A percentile compares a stretch with the other conserved stretches of the same genome.
Conservation (phyloP, 2,797 vertebrate genomes). For the Bradypodion pumilum region DNA sequence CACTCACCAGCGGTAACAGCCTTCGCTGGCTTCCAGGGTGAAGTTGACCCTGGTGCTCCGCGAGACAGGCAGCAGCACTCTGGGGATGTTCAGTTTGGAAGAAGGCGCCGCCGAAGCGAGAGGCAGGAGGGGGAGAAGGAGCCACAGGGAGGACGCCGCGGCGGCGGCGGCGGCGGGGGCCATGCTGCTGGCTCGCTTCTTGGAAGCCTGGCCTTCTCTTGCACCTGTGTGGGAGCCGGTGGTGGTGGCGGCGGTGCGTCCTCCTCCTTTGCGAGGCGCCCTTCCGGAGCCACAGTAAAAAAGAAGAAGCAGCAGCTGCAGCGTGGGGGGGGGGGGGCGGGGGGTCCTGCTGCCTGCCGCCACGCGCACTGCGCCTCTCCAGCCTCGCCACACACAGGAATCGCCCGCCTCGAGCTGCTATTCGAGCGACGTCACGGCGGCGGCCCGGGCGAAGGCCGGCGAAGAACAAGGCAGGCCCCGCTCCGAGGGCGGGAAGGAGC, state of each 20-base stretch:
- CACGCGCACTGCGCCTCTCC: background rate
- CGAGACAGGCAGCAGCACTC: conserved; percentile 91
- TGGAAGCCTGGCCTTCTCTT: background rate
- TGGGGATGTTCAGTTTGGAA: conserved; percentile 91
- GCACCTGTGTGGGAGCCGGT: background rate
- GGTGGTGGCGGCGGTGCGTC: no score
- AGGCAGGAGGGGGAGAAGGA: conserved; percentile 28
- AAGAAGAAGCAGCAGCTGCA: no score
- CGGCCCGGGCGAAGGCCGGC: conserved; percentile 67
- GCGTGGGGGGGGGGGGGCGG: no score
- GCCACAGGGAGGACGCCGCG: conserved; percentile 10
- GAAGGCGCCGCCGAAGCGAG: conserved; percentile 68
- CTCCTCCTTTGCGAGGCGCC: no score
- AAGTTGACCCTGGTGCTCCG: conserved; percentile 89
- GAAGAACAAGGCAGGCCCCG: background rate
- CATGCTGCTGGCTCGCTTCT: conserved; percentile 43
- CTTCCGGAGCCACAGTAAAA: background rate
- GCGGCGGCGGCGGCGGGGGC: conserved; percentile 2
- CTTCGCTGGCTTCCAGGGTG: conserved; percentile 91
- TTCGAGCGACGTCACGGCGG: conserved; percentile 72
- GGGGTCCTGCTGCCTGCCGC: background rate
- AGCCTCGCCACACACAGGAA: conserved; percentile 49
- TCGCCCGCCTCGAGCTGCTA: conserved; percentile 75
- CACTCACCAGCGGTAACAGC: conserved; percentile 97
- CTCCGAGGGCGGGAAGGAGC: conserved; percentile 22